Base-by-base conservation (phyloP, 1,140 invertebrate species). In the Tetraneura akinire region DNA sequence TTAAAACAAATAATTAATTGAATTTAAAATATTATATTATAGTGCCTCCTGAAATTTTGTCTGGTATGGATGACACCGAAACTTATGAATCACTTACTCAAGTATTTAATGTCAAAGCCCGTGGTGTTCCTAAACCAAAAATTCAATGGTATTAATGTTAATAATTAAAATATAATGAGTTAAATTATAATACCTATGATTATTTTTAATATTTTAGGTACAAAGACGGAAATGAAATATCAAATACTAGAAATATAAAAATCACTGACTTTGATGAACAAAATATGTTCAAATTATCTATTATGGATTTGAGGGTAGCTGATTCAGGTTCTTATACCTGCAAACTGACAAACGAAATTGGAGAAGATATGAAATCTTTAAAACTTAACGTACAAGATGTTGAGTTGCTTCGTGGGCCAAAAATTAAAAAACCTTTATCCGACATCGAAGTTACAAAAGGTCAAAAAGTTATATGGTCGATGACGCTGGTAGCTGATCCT, bases 401-500 rank as follows among this genome's bases (percentile, higher is more conserved):
- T 66, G 89, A 89, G 60, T 92, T 94, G 42, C 88, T 93, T 37
- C 88, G 93, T 53, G 91, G 91, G 82, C 95, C 95, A 0, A 91
- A 91, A 83, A 89, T 96, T 83, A 88, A 88, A 45, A 87, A 88
- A 47, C 90, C 90, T 0, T 85, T 96, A 9, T 86, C 89, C 81
- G 91, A 91, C 80, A 88, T 89, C 83, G 91, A 90, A 73, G 90
- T 91, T 51, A 89, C 89, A 82, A 91, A 93, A 83, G 90, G 91
- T 70, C 89, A 91, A 74, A 87, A 90, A 2, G 91, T 91, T 3
- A 89, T 89, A n/a, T 90, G 97, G 81, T 89, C 89, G 45, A 91
- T 92, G 21, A 88, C 92, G 29, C 90, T 96, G 76, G 91, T 91
- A 57, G 95, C 92, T 23, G 93, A 96, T 87, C 96, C 94, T 0